These are phyloP conservation scores for Apodemia hepburni DNA, from an alignment of 2,888 invertebrate species.

Conservation along the genomic window DNA sequence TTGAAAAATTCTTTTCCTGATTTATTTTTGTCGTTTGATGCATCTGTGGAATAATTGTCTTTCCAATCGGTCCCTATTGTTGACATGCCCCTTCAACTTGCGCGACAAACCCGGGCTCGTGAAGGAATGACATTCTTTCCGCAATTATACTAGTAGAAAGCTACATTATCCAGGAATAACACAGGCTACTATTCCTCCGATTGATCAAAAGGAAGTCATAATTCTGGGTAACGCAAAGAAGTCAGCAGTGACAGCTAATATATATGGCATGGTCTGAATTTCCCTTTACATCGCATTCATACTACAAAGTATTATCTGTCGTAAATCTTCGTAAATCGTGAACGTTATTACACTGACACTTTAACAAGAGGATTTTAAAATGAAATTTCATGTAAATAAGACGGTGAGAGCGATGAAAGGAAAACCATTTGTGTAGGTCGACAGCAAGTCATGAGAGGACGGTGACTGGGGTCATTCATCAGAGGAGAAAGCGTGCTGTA, in stretches of 20 bases:
- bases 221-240: constrained; percentile 22
- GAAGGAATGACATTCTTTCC: no score
- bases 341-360: constrained; percentile 44
- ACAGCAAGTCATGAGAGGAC: constrained; percentile 40
- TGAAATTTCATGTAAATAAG: constrained; percentile 58
- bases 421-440: constrained; percentile 57
- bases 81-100: no score
- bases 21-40: no score
- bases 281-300: background rate
- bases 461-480: constrained; percentile 57
- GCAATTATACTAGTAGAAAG: no score
- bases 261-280: background rate
- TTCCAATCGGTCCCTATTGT: no score
- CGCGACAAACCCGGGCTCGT: no score
- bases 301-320: constrained; percentile 28
- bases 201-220: no score
- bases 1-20: no score
- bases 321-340: constrained; percentile 41
- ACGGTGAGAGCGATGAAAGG: constrained; percentile 58
- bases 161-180: no score
- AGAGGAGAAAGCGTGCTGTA: constrained; percentile 60
- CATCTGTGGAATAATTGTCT: no score
- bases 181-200: no score
- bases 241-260: constrained; percentile 37
- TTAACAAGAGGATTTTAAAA: constrained; percentile 54